Base-by-base conservation (phyloP, 2,888 invertebrate species). In the Cataglyphis livida region DNA sequence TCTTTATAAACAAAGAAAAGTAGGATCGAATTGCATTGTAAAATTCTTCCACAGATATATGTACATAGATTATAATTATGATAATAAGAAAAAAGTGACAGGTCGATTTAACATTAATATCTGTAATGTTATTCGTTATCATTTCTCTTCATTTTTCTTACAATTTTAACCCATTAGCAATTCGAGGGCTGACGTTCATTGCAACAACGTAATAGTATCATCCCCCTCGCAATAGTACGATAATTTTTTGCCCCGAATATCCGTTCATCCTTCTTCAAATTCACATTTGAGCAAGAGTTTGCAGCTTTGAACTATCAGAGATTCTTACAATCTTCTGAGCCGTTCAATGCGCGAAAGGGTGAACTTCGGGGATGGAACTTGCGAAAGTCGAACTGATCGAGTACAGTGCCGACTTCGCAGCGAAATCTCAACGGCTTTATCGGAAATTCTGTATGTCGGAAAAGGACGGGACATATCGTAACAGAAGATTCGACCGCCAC, bases 301-400 rank as follows among this genome's bases (percentile, higher is more conserved):
- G 48, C 38, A 78, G 89, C 85, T 89, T 87, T 85, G 85, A 85
- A 87, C 84, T 85, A 79, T 68, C 85, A 64, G 76, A 86, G 85
- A 90, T 90, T 89, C 85, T 85, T 82, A 83, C 86, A 82, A 79
- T 70, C 85, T 85, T 82, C 73, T 76, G 82, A 70, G 85, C 82
- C 85, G 65, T 83, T 79, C 84, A 81, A n/a, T 51, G 82, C 82
- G 85, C 87, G 86, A 89, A 88, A 90, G 90, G 90, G 86, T 90
- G 86, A 90, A 90, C 91, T 90, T 89, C 78, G 85, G 88, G 86
- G 84, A 88, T 85, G 87, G 74, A 88, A 90, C 87, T 91, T 89
- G 66, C 87, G 87, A 76, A 90, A 90, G 90, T 89, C 85, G 88
- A 86, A 88, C 86, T 84, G 88, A 84, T 83, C 84, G 84, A 87